phyloP scores from a whole-genome alignment of 23 tunicate genomes.

The Ciona savignyi region DNA sequence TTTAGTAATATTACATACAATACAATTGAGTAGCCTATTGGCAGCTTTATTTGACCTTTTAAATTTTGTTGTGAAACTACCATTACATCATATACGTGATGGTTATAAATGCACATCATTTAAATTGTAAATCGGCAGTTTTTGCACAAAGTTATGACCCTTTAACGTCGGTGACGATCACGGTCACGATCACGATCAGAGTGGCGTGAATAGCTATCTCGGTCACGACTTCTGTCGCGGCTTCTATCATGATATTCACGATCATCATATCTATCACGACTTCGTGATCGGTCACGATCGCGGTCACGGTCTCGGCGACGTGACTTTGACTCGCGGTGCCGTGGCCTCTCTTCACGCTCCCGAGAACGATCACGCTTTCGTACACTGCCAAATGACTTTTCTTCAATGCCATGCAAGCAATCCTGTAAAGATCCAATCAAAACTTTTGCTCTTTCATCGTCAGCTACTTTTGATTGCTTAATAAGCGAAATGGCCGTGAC shows the following conservation, averaged over 20 bases:
- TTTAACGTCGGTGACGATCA: conserved; percentile 68
- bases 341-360: conserved; percentile 80
- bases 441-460: conserved; percentile 91
- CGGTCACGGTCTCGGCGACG: conserved; percentile 80
- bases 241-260: conserved; percentile 61
- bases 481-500: conserved; percentile 90
- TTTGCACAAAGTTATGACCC: neutral
- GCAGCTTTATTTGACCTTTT: too few species aligned
- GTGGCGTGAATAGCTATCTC: conserved; percentile 74
- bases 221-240: conserved; percentile 66
- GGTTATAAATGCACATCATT: too few species aligned
- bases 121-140: too few species aligned
- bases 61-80: too few species aligned
- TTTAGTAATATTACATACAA: neutral
- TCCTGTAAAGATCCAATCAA: conserved; percentile 90
- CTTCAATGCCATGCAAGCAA: conserved; percentile 98
- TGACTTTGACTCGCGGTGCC: conserved; percentile 88
- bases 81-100: too few species aligned
- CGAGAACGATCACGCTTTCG: conserved; percentile 77
- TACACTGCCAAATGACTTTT: conserved; percentile 75
- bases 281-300: conserved; percentile 72
- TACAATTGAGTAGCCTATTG: too few species aligned
- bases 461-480: conserved; percentile 87
- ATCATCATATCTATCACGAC: conserved; percentile 92
- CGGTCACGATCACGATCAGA: conserved; percentile 60